Evolutionary conservation across 2,113 vertebrate species (phyloP).

Genomic region (Leptosomus discolor): DNA sequence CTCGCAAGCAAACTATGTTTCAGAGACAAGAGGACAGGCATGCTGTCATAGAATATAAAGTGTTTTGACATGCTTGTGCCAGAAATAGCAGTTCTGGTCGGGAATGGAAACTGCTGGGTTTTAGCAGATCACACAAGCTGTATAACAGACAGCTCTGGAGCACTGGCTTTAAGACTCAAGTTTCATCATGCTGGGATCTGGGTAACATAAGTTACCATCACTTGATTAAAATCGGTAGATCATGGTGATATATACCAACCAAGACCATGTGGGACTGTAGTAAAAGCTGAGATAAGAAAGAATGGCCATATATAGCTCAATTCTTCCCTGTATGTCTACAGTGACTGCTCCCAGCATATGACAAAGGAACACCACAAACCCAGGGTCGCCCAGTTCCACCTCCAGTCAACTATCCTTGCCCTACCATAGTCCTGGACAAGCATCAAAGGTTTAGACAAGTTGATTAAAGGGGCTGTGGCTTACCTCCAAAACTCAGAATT

Average conservation of each 20-base stretch:
- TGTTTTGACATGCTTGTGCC: not conserved
- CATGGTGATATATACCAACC: not conserved
- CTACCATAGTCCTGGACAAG: not conserved
- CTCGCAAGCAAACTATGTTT: not conserved
- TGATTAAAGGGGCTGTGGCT: not conserved
- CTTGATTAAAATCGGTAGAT: not conserved
- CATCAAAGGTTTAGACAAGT: not conserved
- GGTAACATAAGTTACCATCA: not conserved
- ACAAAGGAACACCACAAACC: not conserved
- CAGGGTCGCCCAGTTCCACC: not conserved
- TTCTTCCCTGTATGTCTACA: not conserved
- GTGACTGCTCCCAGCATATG: fast-evolving
- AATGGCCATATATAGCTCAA: not conserved
- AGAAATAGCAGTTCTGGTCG: not conserved
- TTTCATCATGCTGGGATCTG: not conserved
- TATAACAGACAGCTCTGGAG: not conserved
- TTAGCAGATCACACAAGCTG: not conserved
- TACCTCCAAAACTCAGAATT: not conserved
- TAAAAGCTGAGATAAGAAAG: not conserved
- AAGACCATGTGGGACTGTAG: not conserved
- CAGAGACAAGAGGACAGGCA: not conserved
- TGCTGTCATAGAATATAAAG: not conserved
- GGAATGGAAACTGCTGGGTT: not conserved
- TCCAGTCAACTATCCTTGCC: not conserved
- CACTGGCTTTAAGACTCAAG: not conserved